Evolutionary conservation across 2,888 invertebrate species (phyloP).

Genomic region (Xylophagus ater): DNA sequence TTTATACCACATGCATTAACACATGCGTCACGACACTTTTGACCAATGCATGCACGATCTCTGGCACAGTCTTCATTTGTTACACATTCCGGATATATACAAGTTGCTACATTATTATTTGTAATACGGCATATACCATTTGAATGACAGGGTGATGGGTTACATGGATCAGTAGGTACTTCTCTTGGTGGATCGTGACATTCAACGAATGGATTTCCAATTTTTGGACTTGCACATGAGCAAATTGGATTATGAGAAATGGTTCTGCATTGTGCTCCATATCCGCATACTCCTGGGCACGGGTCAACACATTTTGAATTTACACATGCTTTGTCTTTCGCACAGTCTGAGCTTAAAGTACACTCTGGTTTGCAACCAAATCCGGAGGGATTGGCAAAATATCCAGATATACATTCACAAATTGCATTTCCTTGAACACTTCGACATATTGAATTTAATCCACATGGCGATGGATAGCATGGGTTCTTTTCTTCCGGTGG

Average conservation of each 20-base stretch:
- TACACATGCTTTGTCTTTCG: slow-evolving; percentile 61
- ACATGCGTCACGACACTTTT: slow-evolving; percentile 77
- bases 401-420: slow-evolving; percentile 67
- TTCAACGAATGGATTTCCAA: slow-evolving; percentile 72
- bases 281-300: slow-evolving; percentile 69
- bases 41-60: slow-evolving; percentile 67
- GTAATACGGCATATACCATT: slow-evolving; percentile 70
- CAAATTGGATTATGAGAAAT: slow-evolving; percentile 80
- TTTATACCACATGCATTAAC: slow-evolving; percentile 72
- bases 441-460: slow-evolving; percentile 62
- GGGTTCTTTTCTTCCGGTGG: slow-evolving; percentile 39
- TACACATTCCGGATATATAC: slow-evolving; percentile 77
- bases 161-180: slow-evolving; percentile 58
- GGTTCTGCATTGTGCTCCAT: slow-evolving; percentile 63
- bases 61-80: slow-evolving; percentile 80
- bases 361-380: slow-evolving; percentile 74
- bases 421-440: slow-evolving; percentile 45
- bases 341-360: slow-evolving; percentile 68
- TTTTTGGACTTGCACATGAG: slow-evolving; percentile 56
- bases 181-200: slow-evolving; percentile 42
- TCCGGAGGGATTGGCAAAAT: slow-evolving; percentile 53
- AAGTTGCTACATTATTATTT: slow-evolving; percentile 53
- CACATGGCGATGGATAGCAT: slow-evolving; percentile 66
- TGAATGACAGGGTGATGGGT: slow-evolving; percentile 70
- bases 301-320: slow-evolving; percentile 71